phyloP scores from a whole-genome alignment of 2,797 vertebrate species.

The Hipposideros larvatus region DNA sequence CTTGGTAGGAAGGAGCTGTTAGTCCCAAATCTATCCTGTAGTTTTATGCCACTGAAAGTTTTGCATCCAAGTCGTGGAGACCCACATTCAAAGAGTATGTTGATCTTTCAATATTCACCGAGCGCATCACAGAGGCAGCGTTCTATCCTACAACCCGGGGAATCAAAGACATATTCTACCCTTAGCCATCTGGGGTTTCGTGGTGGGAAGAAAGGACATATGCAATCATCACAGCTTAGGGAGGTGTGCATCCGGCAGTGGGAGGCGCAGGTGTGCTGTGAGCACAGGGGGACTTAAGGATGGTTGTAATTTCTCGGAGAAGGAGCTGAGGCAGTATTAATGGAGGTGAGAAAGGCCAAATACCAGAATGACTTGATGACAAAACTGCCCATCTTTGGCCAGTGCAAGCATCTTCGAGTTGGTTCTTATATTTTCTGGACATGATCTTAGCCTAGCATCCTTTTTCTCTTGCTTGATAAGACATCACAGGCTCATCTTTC shows the following conservation, averaged over 20 bases:
- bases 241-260: fast-evolving
- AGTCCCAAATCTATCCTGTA: background rate
- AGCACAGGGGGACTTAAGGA: background rate
- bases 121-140: fast-evolving
- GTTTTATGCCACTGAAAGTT: background rate
- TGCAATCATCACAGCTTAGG: fast-evolving
- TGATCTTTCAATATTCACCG: background rate
- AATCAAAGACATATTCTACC: too few species aligned
- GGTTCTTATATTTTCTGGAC: background rate
- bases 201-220: background rate
- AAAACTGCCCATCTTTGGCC: fast-evolving
- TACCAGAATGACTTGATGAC: fast-evolving
- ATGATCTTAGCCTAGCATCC: fast-evolving
- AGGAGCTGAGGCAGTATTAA: fast-evolving
- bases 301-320: too few species aligned
- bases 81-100: too few species aligned
- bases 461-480: background rate
- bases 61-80: fast-evolving
- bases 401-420: background rate
- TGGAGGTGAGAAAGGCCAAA: fast-evolving
- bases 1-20: fast-evolving
- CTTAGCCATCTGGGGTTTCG: fast-evolving
- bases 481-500: fast-evolving
- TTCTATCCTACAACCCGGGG: background rate
- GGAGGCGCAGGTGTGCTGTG: fast-evolving